Base-by-base conservation (phyloP, 2,797 vertebrate genomes). In the Lepus townsendii region DNA sequence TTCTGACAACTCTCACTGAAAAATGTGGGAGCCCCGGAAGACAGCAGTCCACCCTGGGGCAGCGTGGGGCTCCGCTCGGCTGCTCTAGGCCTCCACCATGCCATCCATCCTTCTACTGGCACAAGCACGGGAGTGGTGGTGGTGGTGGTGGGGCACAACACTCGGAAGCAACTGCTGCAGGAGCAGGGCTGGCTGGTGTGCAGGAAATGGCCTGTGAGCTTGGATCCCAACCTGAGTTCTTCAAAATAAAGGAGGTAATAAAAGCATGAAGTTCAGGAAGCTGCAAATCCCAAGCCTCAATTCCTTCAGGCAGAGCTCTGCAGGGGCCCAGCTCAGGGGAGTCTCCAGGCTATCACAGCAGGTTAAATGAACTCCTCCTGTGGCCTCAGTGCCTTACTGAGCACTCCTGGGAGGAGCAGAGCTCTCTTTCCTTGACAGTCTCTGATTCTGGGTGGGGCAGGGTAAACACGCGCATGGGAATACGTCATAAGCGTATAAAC, bases 211-310 rank as follows among this genome's bases (percentile, higher is more conserved):
- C 35, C 26, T 26, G 50, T 76, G 68, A 82, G 62, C 38, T 83
- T 80, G 66, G 50, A 94, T 57, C 42, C 16, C 66, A 83, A 47
- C 11, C 57, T 17, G 0, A 1, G 26, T 91, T 94, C 76, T 76
- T 19, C 77, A 86, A 83, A 90, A 77, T 62, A 80, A 92, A 93
- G 62, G n/a, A 93, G 84, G 62, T 66, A 80, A 91, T 75, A 73
- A 78, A 2, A 47, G 8, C 17, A 63, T 79, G 47, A 83, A 47
- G 26, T n/a, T 83, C 91, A 95, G 47, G 69, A 80, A n/a, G 88
- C 42, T 60, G 76, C 69, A 85, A 72, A 89, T 62, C 57, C 50
- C 35, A 92, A 82, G n/a, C 69, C 54, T 94, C 73, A 12, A 1
- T 62, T 78, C 88, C 35, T 71, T 47, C 71, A 91, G 27, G 30